Conservation (phyloP, 2,888 invertebrate species). For the Eilema caniola region DNA sequence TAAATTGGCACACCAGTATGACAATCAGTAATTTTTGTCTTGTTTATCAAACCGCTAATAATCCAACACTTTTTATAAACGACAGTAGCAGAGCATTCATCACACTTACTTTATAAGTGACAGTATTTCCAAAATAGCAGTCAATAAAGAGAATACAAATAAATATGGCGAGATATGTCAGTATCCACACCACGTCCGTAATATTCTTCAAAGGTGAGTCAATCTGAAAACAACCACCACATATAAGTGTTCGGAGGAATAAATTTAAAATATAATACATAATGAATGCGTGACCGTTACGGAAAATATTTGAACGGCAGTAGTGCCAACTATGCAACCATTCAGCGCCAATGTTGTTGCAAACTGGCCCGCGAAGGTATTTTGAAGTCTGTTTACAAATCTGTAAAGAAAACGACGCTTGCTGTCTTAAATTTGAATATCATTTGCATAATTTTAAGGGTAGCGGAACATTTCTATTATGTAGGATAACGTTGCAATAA, state of each 20-base stretch:
- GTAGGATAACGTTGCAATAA: not conserved
- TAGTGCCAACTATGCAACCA: slow-evolving; percentile 59
- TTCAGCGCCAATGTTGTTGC: slow-evolving; percentile 54
- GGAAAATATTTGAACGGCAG: slow-evolving; percentile 67
- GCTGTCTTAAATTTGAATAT: slow-evolving; percentile 17
- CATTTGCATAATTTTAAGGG: not conserved
- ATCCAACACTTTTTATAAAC: too few species aligned
- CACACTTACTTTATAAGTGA: slow-evolving; percentile 64
- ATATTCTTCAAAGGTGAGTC: slow-evolving; percentile 60
- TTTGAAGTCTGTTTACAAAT: slow-evolving; percentile 57
- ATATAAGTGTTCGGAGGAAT: not conserved
- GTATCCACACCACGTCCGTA: slow-evolving; percentile 60
- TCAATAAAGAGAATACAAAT: slow-evolving; percentile 61
- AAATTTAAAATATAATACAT: not conserved
- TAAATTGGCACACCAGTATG: too few species aligned
- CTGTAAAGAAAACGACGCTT: slow-evolving; percentile 45
- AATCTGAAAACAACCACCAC: slow-evolving; percentile 59
- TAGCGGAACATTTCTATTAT: not conserved
- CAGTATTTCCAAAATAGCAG: slow-evolving; percentile 65
- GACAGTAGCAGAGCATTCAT: not conserved
- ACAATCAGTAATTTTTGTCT: too few species aligned
- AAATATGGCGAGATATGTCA: slow-evolving; percentile 58
- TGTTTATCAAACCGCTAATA: too few species aligned
- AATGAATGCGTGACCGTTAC: slow-evolving; percentile 44
- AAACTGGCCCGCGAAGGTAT: slow-evolving; percentile 59